Percentiles rank a stretch among this genome's conserved stretches.
These are phyloP conservation scores for Volucella bombylans DNA, from an alignment of 2,888 invertebrate genomes.

Conservation along the genomic window DNA sequence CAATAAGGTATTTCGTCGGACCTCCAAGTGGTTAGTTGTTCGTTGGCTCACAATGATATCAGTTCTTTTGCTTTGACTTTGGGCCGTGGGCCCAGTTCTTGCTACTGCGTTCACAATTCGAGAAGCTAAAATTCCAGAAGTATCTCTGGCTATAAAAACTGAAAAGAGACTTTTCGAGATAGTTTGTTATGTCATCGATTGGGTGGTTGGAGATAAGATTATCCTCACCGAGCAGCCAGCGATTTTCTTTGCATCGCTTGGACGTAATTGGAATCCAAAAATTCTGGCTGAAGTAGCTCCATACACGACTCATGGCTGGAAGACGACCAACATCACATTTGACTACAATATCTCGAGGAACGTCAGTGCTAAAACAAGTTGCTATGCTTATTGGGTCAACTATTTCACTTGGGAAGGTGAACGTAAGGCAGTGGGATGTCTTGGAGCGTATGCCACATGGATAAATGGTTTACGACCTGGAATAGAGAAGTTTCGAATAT, in stretches of 20 bases:
- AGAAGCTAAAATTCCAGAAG: background rate
- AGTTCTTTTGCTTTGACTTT: background rate
- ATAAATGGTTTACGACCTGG: conserved; percentile 82
- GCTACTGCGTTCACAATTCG: background rate
- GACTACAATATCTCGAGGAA: conserved; percentile 58
- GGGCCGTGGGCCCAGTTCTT: background rate
- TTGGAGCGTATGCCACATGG: conserved; percentile 83
- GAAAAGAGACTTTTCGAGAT: conserved; percentile 64
- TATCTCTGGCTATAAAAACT: conserved; percentile 72
- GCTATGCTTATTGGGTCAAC: conserved; percentile 75
- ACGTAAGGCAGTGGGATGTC: conserved; percentile 80
- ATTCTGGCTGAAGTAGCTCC: conserved; percentile 41
- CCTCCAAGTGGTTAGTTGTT: background rate
- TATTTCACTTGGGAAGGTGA: conserved; percentile 72
- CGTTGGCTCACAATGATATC: conserved; percentile 7
- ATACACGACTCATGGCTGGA: conserved; percentile 57
- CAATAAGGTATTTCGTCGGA: too few species aligned
- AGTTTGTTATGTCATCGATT: conserved; percentile 69
- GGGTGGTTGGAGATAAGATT: conserved; percentile 63
- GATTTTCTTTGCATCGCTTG: conserved; percentile 7
- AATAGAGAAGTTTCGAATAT: conserved; percentile 81
- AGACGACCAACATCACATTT: conserved; percentile 70
- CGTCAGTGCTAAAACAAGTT: conserved; percentile 64
- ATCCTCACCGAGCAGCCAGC: conserved; percentile 70
- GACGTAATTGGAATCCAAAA: conserved; percentile 31